These are phyloP conservation scores for Chaetogeoica ovagalla DNA, from an alignment of 2,888 invertebrate genomes.

Conservation along the genomic window DNA sequence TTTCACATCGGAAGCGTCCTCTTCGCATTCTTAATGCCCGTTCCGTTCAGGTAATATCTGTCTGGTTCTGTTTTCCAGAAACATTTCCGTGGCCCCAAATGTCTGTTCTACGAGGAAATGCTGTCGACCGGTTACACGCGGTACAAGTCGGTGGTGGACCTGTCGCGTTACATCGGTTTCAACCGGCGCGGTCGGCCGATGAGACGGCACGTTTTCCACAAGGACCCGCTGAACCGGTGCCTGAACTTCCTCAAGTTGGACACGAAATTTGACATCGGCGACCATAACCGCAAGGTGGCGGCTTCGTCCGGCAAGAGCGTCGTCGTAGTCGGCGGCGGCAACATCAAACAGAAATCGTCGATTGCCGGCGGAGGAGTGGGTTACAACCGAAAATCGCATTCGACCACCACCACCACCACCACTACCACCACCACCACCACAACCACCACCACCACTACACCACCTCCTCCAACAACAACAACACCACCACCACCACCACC, in stretches of 20 bases:
- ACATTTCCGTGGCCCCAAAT: slow-evolving; percentile 66
- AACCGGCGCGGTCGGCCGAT: slow-evolving; percentile 66
- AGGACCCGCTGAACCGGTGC: slow-evolving; percentile 63
- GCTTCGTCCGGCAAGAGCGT: slow-evolving; percentile 56
- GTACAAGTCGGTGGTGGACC: slow-evolving; percentile 67
- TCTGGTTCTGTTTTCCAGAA: slow-evolving; percentile 58
- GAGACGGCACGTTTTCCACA: slow-evolving; percentile 60
- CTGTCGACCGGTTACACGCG: slow-evolving; percentile 68
- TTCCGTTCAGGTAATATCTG: not conserved
- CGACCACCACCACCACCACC: slow-evolving; percentile 8
- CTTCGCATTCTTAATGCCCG: too few species aligned
- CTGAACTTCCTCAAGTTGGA: slow-evolving; percentile 69
- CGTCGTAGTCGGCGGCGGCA: slow-evolving; percentile 43
- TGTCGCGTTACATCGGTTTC: slow-evolving; percentile 68
- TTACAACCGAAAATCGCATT: slow-evolving; percentile 8
- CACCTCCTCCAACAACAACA: slow-evolving; percentile 17
- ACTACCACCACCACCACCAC: slow-evolving; percentile 42
- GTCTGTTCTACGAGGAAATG: slow-evolving; percentile 68
- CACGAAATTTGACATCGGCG: slow-evolving; percentile 67
- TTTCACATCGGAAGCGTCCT: too few species aligned
- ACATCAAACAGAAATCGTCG: not conserved
- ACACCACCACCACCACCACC: slow-evolving; percentile 26
- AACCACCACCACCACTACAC: slow-evolving; percentile 34
- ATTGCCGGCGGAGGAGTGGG: not conserved
- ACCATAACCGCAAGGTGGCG: slow-evolving; percentile 66